Evolutionary conservation across 2,797 vertebrate species (phyloP).

Genomic region (Pangasius macronema): DNA sequence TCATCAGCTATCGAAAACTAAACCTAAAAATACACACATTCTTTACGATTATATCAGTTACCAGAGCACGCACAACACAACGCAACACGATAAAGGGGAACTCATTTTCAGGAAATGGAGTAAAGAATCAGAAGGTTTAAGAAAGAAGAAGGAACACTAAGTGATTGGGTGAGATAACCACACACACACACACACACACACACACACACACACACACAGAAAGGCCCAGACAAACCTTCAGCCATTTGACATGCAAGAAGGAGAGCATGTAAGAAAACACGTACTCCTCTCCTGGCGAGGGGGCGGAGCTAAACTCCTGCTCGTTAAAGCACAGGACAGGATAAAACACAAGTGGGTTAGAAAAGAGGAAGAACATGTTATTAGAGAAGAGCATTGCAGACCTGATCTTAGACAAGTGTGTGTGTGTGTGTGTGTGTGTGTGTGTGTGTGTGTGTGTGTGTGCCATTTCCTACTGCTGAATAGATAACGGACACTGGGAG

Average conservation of each 20-base stretch:
- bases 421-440: not conserved
- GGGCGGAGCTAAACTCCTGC: conserved; percentile 85
- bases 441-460: not conserved
- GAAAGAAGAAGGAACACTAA: not conserved
- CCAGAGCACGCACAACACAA: not conserved
- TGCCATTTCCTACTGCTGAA: not conserved
- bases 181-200: not conserved
- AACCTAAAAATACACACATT: not conserved
- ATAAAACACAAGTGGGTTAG: conserved; percentile 22
- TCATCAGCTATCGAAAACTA: not conserved
- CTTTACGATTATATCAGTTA: not conserved
- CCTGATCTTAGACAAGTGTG: not conserved
- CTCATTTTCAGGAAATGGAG: not conserved
- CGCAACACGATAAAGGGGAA: not conserved
- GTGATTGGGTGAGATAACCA: not conserved
- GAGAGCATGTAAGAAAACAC: conserved; percentile 95
- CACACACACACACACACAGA: not conserved
- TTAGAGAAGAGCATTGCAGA: conserved; percentile 5
- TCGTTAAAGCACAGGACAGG: conserved; percentile 53
- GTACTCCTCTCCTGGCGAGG: conserved; percentile 85
- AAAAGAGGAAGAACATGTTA: not conserved
- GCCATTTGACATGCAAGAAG: conserved; percentile 97
- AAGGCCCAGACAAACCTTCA: conserved; percentile 87
- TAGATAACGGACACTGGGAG: not conserved
- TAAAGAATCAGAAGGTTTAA: not conserved